Evolutionary conservation across 2,797 vertebrate genomes (phyloP), one percentile per base, ranked within the genome.

Genomic region (Parambassis ranga): DNA sequence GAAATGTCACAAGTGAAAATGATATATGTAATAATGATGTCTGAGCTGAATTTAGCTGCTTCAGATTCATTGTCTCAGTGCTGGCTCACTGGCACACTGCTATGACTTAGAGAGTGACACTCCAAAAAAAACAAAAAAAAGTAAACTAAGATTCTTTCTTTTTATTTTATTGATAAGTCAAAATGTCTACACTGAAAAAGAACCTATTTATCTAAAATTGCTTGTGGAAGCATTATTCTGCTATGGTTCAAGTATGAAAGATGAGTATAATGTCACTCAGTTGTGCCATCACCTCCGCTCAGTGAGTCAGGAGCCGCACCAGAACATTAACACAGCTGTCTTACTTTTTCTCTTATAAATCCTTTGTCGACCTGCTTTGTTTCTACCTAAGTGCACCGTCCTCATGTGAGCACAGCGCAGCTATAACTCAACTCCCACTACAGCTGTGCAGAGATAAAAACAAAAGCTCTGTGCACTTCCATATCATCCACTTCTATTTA

Each of bases 371-470:
- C 33, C 37, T 18, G 10, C 49, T 77, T 59, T 37, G 24, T 49
- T 63, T 56, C 43, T 32, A 20, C 37, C 64, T 52, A 71, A 71
- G 55, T 3, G 16, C 16, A 0, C 10, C 6, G 35, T 65, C 42
- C 56, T 64, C 53, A 0, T 56, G 46, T 66, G 65, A 65, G 65
- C 43, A 36, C 36, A 49, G 49, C 67, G 55, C 65, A 46, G 52
- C 66, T 52, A 38, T 75, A 72, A 65, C 62, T 26, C 27, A 42
- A 68, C 71, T 78, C 69, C 71, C 75, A 75, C 52, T 36, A 47
- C 57, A 65, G 58, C 52, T 10, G 16, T 37, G 31, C n/a, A 26
- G 20, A 70, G 39, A 74, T 71, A 68, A 83, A 81, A 81, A 37
- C 41, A 70, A 77, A 71, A 10, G 23, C 31, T 49, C 36, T 37